A percentile compares a stretch with the other conserved stretches of the same genome.
phyloP scores from a whole-genome alignment of 2,113 vertebrate genomes.

The Acrocephalus kingi region DNA sequence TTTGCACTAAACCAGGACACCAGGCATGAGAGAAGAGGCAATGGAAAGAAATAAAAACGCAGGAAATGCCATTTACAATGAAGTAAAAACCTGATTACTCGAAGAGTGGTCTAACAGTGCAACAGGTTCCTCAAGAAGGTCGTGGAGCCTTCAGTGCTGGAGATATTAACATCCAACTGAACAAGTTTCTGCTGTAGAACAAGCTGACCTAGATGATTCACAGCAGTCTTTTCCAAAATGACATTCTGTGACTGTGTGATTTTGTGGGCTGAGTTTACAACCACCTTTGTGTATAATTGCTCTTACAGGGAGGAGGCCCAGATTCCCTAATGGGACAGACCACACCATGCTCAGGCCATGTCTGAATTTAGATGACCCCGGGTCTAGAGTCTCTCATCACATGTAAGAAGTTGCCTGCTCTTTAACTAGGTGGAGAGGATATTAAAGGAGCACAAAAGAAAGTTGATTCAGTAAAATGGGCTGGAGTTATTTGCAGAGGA shows the following conservation, averaged over 20 bases:
- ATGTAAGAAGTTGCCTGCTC: not conserved
- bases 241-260: not conserved
- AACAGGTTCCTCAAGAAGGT: not conserved
- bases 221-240: not conserved
- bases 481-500: not conserved
- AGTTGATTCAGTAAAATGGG: not conserved
- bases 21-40: not conserved
- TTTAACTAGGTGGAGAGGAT: not conserved
- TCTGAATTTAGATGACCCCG: accelerated
- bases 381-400: not conserved
- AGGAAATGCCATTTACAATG: not conserved
- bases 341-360: not conserved
- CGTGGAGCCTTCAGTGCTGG: not conserved
- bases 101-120: not conserved
- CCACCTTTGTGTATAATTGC: not conserved
- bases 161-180: not conserved
- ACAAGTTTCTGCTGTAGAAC: not conserved
- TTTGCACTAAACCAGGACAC: not conserved
- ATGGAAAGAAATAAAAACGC: not conserved
- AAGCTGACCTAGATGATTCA: not conserved
- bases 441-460: not conserved
- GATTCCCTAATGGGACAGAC: not conserved
- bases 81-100: not conserved
- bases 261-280: not conserved
- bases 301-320: not conserved